Evolutionary conservation across 2,113 vertebrate species (phyloP), one percentile per base, ranked within the genome.

Genomic region (Eolophus roseicapilla): DNA sequence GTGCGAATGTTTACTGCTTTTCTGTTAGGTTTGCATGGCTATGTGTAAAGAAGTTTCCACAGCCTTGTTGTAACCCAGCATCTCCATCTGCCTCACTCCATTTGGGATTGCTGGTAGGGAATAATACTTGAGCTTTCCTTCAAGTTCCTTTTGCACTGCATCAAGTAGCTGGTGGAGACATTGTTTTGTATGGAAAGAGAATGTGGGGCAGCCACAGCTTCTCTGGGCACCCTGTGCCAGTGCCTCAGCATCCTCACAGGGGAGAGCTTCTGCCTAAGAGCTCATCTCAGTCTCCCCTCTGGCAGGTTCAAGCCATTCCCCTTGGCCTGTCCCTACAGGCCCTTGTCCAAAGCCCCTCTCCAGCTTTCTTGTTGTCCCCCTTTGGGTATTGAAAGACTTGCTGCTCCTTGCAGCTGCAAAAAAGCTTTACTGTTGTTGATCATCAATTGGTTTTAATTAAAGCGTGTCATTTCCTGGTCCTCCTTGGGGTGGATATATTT

Each of bases 61-160:
- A 9, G 31, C 41, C 23, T 49, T 0, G 3, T 17, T 3, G 1
- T 63, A 44, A 57, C 23, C 35, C 1, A 0, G 24, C 27, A 10
- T 46, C 49, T 64, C 78, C 1, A 0, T 24, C 39, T 24, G 4
- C 52, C 23, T 70, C 1, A 6, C 23, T 39, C 31, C 29, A 13
- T 49, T 63, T 0, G 3, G 49, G n/a, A 7, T 57, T 77, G 41
- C 47, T 67, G 8, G n/a, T 13, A 4, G 25, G 31, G 31, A 31
- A 49, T 41, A 46, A 53, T 49, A n/a, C 10, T 33, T 27, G 39
- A 10, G 14, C 16, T 81, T 83, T 80, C 59, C 35, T 53, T 63
- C 43, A 15, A 0, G 55, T n/a, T 57, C 4, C 0, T 84, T 80
- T 23, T n/a, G 3, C 11, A 5, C 47, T 43, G 10, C 5, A 1